Evolutionary conservation across 2,888 invertebrate species (phyloP).

Genomic region (Drosophila hawaiiensis): DNA sequence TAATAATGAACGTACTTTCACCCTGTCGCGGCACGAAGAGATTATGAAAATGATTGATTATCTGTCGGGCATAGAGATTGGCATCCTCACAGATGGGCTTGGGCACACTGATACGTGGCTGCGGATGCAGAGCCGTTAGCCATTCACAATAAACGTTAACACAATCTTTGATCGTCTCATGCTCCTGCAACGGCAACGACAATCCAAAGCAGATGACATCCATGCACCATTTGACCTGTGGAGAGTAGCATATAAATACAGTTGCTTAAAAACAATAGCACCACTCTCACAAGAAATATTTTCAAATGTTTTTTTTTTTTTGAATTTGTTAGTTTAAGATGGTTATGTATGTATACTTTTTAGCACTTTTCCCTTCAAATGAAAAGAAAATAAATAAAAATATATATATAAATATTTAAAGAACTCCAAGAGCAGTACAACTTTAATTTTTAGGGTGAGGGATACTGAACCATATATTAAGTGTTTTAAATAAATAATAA

Average conservation of each 20-base stretch:
- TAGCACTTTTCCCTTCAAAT: background rate
- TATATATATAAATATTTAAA: background rate
- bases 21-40: constrained; percentile 96
- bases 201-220: constrained; percentile 96
- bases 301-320: background rate
- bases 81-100: constrained; percentile 95
- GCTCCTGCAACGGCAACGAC: constrained; percentile 94
- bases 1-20: constrained; percentile 89
- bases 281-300: background rate
- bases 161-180: constrained; percentile 97
- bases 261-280: background rate
- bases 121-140: constrained; percentile 94
- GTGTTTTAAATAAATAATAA: background rate
- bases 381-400: background rate
- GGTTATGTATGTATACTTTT: background rate
- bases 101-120: constrained; percentile 95
- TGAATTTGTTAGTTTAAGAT: constrained; percentile 9
- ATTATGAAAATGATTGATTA: constrained; percentile 96
- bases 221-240: constrained; percentile 94
- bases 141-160: constrained; percentile 99
- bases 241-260: background rate
- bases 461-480: background rate
- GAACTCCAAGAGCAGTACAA: background rate
- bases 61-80: constrained; percentile 94
- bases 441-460: background rate